Base-by-base conservation (phyloP, 37 sponge, comb jelly and placozoan genomes). In the Halichondria panicea region DNA sequence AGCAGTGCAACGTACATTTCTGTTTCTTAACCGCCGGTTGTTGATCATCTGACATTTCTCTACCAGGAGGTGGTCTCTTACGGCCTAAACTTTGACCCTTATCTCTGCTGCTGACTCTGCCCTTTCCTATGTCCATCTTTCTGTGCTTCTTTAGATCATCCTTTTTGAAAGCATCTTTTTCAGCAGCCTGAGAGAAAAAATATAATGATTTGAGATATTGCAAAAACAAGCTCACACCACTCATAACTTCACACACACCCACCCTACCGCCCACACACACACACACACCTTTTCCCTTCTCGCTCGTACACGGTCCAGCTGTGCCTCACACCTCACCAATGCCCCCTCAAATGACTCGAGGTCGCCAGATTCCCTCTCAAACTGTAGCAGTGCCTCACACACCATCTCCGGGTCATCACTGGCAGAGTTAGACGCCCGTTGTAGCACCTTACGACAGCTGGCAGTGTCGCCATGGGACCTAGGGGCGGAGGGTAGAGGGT, bases 311-410 rank as follows among this genome's bases (percentile, higher is more conserved):
- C 84, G 72, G 48, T 62, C 63, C 45, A 84, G 50, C 63, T 83
- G 90, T 35, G 81, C 75, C 18, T 44, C 39, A 7, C 77, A 68
- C 27, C 77, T 79, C 58, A 80, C 75, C 42, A 56, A 34, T 1
- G 91, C 91, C 0, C 52, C 44, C 78, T 79, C 77, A 32, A 55
- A 76, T 28, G 52, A 76, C 40, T 80, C 81, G 61, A 90, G 58
- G 8, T 35, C 76, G 4, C 91, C 94, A 38, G 76, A 63, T 63
- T 84, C 83, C 45, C 91, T 75, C 80, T 93, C 94, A 81, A 93
- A 86, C 66, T 70, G 64, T n/a, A 93, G 83, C 39, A 78, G 52
- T 2, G 74, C 55, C 63, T 76, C 75, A 68, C 75, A 89, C 66
- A 89, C 76, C 36, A 41, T 35, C 55, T 86, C 83, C 0, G 91